Evolutionary conservation across 2,888 invertebrate species (phyloP).

Genomic region (Petrolisthes manimaculis): DNA sequence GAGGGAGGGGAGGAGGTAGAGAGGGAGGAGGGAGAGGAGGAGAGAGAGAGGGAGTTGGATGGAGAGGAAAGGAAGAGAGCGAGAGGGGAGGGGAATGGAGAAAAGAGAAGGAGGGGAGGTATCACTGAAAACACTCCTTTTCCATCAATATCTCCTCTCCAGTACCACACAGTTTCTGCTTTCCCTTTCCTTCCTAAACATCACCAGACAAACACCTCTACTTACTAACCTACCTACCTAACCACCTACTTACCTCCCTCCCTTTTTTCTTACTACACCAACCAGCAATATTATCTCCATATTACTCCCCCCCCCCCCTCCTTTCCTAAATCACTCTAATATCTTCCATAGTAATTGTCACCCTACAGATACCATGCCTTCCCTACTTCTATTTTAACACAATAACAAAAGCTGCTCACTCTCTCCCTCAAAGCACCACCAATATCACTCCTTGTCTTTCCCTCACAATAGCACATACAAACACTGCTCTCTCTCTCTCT

Average conservation of each 20-base stretch:
- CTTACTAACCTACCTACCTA: background rate
- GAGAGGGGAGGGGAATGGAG: no score
- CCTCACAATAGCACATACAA: background rate
- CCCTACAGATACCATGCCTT: background rate
- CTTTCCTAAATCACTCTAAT: no score
- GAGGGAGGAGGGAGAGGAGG: slow-evolving; percentile 1
- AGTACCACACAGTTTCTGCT: no score
- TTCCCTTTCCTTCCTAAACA: no score
- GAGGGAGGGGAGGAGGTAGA: background rate
- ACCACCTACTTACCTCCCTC: no score
- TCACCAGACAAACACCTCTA: no score
- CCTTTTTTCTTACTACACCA: background rate
- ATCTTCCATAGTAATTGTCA: background rate
- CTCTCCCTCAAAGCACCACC: slow-evolving; percentile 6
- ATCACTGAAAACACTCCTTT: no score
- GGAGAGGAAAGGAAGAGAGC: no score
- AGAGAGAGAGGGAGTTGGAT: no score
- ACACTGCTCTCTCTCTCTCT: no score
- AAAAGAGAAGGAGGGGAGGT: background rate
- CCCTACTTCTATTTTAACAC: slow-evolving; percentile 1
- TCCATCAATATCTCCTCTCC: no score
- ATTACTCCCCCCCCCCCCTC: background rate
- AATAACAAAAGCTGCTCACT: no score
- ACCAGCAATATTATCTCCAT: background rate
- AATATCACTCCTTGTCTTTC: background rate